Conservation (phyloP, 2,888 invertebrate genomes). For the Chymomyza caudatula region DNA sequence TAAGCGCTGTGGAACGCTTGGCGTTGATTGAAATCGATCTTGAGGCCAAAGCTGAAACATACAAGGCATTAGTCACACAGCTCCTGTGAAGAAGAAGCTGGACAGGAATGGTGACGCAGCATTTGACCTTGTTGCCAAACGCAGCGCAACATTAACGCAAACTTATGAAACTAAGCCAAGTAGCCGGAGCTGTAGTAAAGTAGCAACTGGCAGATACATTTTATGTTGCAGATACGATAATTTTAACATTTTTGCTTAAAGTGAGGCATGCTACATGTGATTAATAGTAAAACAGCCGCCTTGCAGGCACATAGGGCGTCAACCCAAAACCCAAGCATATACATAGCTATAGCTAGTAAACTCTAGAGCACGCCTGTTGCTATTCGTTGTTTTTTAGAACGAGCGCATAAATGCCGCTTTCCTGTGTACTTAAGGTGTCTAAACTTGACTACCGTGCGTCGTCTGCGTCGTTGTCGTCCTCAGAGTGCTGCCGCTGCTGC, state of each 20-base stretch:
- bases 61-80: conserved; percentile 28
- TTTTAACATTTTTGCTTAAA: conserved; percentile 20
- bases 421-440: conserved; percentile 73
- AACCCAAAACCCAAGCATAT: not conserved
- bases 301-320: not conserved
- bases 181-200: too few species aligned
- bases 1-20: not conserved
- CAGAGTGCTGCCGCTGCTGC: conserved; percentile 41
- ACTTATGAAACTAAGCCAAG: conserved; percentile 16
- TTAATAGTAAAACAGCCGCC: conserved; percentile 44
- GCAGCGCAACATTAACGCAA: conserved; percentile 4
- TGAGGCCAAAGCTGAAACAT: not conserved
- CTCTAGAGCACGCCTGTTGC: conserved; percentile 45
- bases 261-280: conserved; percentile 48
- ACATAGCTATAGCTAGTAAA: not conserved
- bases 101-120: not conserved
- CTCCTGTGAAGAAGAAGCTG: not conserved
- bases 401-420: conserved; percentile 69
- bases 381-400: conserved; percentile 60
- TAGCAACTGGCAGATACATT: not conserved
- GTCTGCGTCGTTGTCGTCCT: not conserved
- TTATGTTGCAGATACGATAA: not conserved
- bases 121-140: not conserved
- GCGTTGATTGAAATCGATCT: conserved; percentile 65
- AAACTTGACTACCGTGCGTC: conserved; percentile 67